Conservation (phyloP, 1,140 invertebrate species). For the Caenorhabditis elegans region DNA sequence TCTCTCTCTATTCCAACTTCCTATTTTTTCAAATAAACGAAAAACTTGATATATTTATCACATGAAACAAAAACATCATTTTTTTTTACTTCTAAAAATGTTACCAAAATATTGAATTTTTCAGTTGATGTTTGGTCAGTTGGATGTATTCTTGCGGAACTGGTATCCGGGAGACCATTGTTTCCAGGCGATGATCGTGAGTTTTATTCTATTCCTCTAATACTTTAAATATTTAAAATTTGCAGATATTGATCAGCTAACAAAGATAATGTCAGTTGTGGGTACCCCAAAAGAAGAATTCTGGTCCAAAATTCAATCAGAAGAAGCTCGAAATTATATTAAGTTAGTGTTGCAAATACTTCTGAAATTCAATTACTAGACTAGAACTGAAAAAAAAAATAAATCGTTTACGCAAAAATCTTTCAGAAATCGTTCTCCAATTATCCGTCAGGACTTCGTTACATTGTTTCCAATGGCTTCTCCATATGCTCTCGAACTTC, state of each 20-base stretch:
- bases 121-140: constrained; percentile 99
- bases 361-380: neutral
- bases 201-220: constrained; percentile 67
- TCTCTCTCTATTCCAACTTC: too few species aligned
- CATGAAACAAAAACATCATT: too few species aligned
- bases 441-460: constrained; percentile 85
- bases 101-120: constrained; percentile 69
- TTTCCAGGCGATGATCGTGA: constrained; percentile 98
- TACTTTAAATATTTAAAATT: neutral
- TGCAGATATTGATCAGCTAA: constrained; percentile 87
- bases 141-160: constrained; percentile 96
- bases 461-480: constrained; percentile 86
- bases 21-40: too few species aligned
- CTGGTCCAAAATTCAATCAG: constrained; percentile 81
- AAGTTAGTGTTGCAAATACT: constrained; percentile 64
- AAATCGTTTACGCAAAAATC: neutral
- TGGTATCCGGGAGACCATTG: constrained; percentile 87
- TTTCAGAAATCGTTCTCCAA: constrained; percentile 54
- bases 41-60: too few species aligned
- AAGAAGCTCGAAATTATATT: constrained; percentile 92
- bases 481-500: constrained; percentile 85
- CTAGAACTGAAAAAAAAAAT: neutral
- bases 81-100: too few species aligned
- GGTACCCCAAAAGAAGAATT: constrained; percentile 82
- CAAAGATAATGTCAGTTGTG: constrained; percentile 81